Percentiles rank a stretch among this genome's conserved stretches.
These are phyloP conservation scores for Polyommatus icarus DNA, from an alignment of 2,888 invertebrate genomes.

Conservation along the genomic window DNA sequence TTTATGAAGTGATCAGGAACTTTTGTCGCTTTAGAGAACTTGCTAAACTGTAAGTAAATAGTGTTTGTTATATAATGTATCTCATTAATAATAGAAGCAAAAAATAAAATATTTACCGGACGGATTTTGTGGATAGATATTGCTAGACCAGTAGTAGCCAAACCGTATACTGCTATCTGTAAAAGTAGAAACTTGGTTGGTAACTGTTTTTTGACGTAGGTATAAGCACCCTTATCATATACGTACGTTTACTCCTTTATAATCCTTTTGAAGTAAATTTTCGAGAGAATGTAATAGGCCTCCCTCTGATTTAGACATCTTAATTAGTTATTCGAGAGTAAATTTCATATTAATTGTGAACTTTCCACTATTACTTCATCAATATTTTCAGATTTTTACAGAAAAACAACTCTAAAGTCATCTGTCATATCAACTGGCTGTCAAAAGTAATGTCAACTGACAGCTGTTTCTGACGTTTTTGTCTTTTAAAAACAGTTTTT, in stretches of 20 bases:
- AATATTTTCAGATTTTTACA: constrained; percentile 57
- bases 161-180: constrained; percentile 81
- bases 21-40: constrained; percentile 80
- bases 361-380: constrained; percentile 61
- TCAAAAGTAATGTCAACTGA: not conserved
- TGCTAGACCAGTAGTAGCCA: constrained; percentile 78
- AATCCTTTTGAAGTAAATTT: constrained; percentile 66
- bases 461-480: constrained; percentile 12
- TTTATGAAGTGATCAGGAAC: constrained; percentile 80
- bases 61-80: constrained; percentile 63
- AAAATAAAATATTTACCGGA: constrained; percentile 70
- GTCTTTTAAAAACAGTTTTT: too few relatives aligned
- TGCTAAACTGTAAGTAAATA: constrained; percentile 73
- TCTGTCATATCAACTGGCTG: constrained; percentile 7
- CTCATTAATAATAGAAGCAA: constrained; percentile 41
- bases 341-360: constrained; percentile 49
- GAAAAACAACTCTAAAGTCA: constrained; percentile 21
- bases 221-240: constrained; percentile 34
- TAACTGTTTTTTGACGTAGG: constrained; percentile 39
- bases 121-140: constrained; percentile 80
- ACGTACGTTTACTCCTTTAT: constrained; percentile 74
- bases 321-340: constrained; percentile 46
- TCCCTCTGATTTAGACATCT: constrained; percentile 62
- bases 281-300: constrained; percentile 60
- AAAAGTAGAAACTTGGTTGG: constrained; percentile 48